Evolutionary conservation across 1,140 invertebrate species (phyloP), one percentile per base, ranked within the genome.

Genomic region (Atta colombica): DNA sequence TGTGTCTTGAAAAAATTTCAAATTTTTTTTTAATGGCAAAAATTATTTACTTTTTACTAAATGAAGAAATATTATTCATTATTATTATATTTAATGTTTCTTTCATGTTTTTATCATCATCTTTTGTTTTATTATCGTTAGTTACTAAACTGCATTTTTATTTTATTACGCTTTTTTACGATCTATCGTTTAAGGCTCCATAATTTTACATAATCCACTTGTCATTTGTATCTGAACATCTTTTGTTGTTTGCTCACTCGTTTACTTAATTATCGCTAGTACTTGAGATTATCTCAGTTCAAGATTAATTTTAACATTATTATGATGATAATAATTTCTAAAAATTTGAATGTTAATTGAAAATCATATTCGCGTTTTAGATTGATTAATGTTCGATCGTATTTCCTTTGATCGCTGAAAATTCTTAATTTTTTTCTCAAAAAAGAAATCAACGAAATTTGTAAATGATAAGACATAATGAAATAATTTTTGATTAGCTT

Each of bases 211-310:
- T 25, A 25, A 25, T 65, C 25, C 28, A 8, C 28, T 55, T 35
- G 8, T 55, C 7, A 28, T 61, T 61, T 61, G 10, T 61, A 12
- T 77, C 3, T n/a, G 14, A 60, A 16, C 7, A 45, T 45, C 55
- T 60, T 25, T 68, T 16, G 49, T 66, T 8, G 12, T 39, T 77
- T 77, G 28, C 21, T 77, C 61, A 77, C 53, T 75, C 25, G 2
- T 14, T 77, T 77, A 65, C 3, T 78, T 31, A 78, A 78, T 45
- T 80, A 16, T 31, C n/a, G 58, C 8, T 63, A 28, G 0, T 28
- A 63, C 8, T 63, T 18, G 7, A 75, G 74, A 72, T 72, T 55
- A 72, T 58, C n/a, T 28, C 53, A 16, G 31, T 55, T 2, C 12
- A 45, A 25, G 0, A 77, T 77, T 77, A 77, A 77, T 63, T 18